Percentiles rank a stretch among this genome's conserved stretches.
Evolutionary conservation across 1,140 invertebrate species (phyloP).

Genomic region (Atta colombica): DNA sequence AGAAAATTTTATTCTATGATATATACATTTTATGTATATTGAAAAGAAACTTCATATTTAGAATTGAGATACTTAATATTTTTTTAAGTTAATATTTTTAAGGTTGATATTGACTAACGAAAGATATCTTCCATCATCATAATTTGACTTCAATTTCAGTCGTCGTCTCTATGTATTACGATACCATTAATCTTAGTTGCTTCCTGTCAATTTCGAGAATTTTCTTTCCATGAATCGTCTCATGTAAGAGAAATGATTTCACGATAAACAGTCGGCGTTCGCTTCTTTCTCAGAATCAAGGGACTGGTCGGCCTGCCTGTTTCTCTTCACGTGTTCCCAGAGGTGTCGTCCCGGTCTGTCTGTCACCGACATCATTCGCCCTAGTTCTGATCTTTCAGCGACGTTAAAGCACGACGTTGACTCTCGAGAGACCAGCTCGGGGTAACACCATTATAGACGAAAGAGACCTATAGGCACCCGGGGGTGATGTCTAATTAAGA

Average conservation of each 20-base stretch:
- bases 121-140: neutral
- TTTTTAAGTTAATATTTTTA: neutral
- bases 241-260: constrained; percentile 59
- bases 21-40: too few species aligned
- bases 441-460: constrained; percentile 63
- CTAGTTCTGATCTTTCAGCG: constrained; percentile 72
- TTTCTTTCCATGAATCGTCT: neutral
- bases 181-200: constrained; percentile 31
- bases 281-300: neutral
- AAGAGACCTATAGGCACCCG: neutral
- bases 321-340: constrained; percentile 56
- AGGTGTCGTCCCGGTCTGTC: constrained; percentile 65
- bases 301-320: constrained; percentile 30
- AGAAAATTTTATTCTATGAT: too few species aligned
- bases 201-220: constrained; percentile 36
- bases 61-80: neutral
- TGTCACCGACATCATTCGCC: constrained; percentile 73
- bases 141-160: neutral
- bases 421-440: constrained; percentile 49
- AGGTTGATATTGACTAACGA: neutral
- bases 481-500: constrained; percentile 48
- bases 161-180: neutral
- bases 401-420: constrained; percentile 70
- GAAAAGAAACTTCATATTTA: too few species aligned
- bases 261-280: constrained; percentile 10